Base-by-base conservation (phyloP, 2,113 vertebrate genomes). In the Ciconia maguari region DNA sequence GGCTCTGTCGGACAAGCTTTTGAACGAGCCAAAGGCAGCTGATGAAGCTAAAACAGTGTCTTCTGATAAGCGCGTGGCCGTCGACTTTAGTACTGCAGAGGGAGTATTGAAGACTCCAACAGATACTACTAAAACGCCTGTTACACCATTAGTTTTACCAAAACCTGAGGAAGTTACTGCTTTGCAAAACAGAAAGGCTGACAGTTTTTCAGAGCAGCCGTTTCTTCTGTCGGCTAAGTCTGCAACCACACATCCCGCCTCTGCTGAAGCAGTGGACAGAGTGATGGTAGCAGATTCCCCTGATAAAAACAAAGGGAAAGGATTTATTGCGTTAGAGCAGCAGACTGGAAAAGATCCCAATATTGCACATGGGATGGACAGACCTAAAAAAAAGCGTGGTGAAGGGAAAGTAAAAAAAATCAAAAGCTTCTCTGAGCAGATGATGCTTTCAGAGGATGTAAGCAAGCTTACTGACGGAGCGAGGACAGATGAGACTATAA, bases 341-440 rank as follows among this genome's bases (percentile, higher is more conserved):
- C 83, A 94, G 49, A 1, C 14, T 51, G 86, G 94, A 18, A 77
- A 8, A 58, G 88, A 97, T 34, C 55, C 89, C 76, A 21, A 2
- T 9, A 11, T 10, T 16, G 34, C 78, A 22, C 57, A 58, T 1
- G 61, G 93, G 20, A 3, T 30, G n/a, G 97, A 97, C 48, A 95
- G 96, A 38, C 87, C 96, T 0, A 97, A 32, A 34, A 98, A 97
- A 36, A 97, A 83, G 38, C 94, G 83, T 27, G 60, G 90, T 1
- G 96, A 98, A 57, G 98, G 97, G 41, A 98, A 71, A 92, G 96
- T 49, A 21, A 97, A 22, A 55, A 97, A 94, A 20, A 6, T n/a
- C 7, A 95, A 78, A 86, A 93, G 60, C 93, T 87, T 19, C 93
- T 48, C 66, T 0, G 92, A 97, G 83, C 96, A 91, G 72, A 2